Percentiles rank a stretch among this genome's conserved stretches.
Evolutionary conservation across 2,797 vertebrate genomes (phyloP).

Genomic region (Sebastes trivittatus): DNA sequence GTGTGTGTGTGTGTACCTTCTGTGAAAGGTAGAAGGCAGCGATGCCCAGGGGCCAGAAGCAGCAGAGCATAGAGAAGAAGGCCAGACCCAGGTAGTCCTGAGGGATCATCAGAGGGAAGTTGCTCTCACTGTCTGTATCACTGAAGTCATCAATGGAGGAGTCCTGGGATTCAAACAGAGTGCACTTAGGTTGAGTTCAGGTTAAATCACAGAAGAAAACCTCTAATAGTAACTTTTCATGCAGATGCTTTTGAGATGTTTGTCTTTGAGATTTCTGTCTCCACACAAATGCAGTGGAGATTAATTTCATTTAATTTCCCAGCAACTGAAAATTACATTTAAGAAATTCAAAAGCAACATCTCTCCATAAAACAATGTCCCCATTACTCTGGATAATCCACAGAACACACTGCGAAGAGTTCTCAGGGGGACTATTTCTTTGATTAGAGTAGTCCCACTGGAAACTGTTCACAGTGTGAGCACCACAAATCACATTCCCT

Average conservation of each 20-base stretch:
- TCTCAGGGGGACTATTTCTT: not conserved
- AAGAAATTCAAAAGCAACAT: not conserved
- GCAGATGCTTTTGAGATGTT: not conserved
- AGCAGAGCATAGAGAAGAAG: conserved; percentile 94
- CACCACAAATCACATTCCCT: not conserved
- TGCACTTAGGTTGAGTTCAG: not conserved
- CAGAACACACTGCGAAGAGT: not conserved
- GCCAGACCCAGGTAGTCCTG: conserved; percentile 91
- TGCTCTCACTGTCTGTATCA: conserved; percentile 85
- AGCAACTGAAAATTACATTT: not conserved
- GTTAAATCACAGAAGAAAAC: not conserved
- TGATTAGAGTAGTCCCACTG: not conserved
- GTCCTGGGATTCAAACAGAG: conserved; percentile 74
- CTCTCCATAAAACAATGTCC: not conserved
- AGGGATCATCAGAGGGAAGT: conserved; percentile 88
- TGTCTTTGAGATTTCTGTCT: not conserved
- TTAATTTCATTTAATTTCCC: not conserved
- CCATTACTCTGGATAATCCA: not conserved
- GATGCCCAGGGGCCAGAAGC: conserved; percentile 93
- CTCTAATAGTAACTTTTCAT: not conserved
- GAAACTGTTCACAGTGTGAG: not conserved
- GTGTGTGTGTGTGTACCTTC: conserved; percentile 79
- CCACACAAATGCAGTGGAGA: not conserved
- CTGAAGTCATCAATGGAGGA: conserved; percentile 88
- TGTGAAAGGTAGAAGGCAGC: conserved; percentile 92